These are phyloP conservation scores for Ploceus nigricollis DNA, from an alignment of 2,113 vertebrate species.

Conservation along the genomic window DNA sequence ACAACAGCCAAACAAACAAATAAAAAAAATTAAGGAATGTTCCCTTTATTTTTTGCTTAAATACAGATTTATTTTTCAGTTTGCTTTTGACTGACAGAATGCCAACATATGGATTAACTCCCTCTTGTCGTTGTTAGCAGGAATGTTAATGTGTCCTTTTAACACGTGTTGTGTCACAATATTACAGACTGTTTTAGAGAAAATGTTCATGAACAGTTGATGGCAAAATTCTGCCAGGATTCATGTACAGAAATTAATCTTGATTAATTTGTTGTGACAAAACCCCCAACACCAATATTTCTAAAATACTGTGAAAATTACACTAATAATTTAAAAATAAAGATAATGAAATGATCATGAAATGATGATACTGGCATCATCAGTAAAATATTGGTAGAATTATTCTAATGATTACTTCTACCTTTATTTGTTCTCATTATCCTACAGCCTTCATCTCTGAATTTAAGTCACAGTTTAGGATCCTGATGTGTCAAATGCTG, in stretches of 20 bases:
- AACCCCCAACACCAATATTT: not conserved
- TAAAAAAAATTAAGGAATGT: not conserved
- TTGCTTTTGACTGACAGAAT: not conserved
- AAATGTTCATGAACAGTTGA: not conserved
- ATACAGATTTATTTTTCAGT: not conserved
- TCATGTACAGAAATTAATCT: not conserved
- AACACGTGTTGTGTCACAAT: not conserved
- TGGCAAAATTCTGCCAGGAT: not conserved
- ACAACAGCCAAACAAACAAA: not conserved
- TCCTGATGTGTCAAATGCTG: not conserved
- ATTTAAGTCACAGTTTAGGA: not conserved
- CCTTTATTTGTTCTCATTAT: not conserved
- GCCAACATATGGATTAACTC: constrained; percentile 41
- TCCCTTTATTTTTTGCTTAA: not conserved
- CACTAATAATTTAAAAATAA: not conserved
- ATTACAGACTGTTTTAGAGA: not conserved
- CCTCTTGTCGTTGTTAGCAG: constrained; percentile 22
- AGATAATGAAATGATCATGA: not conserved
- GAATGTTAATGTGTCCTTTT: not conserved
- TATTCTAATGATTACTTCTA: not conserved
- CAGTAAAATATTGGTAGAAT: not conserved
- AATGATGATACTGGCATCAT: not conserved
- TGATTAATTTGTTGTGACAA: not conserved
- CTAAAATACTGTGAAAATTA: not conserved
- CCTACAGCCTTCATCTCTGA: not conserved